These are phyloP conservation scores for Saturnia pavonia DNA, from an alignment of 2,888 invertebrate species.

Conservation along the genomic window DNA sequence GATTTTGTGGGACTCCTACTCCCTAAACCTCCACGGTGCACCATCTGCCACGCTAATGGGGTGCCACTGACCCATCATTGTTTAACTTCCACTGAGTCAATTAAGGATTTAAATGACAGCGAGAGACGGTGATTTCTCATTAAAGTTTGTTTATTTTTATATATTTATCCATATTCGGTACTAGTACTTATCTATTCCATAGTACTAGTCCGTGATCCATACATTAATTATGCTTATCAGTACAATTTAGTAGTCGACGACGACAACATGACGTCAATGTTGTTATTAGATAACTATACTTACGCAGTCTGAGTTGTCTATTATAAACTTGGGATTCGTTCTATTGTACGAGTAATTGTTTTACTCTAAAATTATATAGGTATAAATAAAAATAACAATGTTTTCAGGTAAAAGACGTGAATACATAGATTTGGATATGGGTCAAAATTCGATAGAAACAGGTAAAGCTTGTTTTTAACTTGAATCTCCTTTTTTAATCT, in stretches of 20 bases:
- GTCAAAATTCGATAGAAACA: conserved; percentile 36
- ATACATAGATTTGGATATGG: conserved; percentile 53
- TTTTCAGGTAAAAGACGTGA: conserved; percentile 45
- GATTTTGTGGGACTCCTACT: no score
- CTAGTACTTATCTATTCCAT: no score
- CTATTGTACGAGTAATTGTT: neutral
- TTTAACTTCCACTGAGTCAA: no score
- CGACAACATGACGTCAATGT: neutral
- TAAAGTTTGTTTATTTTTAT: neutral
- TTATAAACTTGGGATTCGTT: neutral
- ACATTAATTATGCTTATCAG: neutral
- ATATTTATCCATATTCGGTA: neutral
- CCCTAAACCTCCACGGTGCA: no score
- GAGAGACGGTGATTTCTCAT: neutral
- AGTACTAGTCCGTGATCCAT: neutral
- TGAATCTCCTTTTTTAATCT: neutral
- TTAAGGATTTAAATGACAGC: neutral
- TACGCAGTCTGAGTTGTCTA: neutral
- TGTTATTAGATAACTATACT: neutral
- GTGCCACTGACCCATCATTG: no score
- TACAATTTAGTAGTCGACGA: neutral
- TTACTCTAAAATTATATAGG: conserved; percentile 1
- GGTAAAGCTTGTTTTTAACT: conserved; percentile 34
- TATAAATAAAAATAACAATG: conserved; percentile 25
- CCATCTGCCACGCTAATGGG: no score